A percentile compares a stretch with the other conserved stretches of the same genome.
Conservation (phyloP, 2,797 vertebrate genomes). For the Sebastes cheni region DNA sequence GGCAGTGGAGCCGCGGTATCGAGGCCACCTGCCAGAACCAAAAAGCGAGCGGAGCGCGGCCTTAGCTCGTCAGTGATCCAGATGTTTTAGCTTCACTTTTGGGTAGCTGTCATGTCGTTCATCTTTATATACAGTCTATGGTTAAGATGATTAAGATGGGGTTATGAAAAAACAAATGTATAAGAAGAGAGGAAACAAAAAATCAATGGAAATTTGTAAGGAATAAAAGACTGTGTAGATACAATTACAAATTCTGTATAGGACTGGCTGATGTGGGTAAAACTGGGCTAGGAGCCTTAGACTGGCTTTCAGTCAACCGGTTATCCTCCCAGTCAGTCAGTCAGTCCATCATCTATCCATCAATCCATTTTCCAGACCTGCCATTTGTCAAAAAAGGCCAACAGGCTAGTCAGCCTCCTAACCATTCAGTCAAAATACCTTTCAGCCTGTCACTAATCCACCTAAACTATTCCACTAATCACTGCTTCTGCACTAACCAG, state of each 20-base stretch:
- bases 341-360: slow-evolving; percentile 16
- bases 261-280: not conserved
- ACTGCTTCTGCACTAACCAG: not conserved
- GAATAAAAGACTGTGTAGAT: not conserved
- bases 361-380: not conserved
- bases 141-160: not conserved
- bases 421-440: slow-evolving; percentile 7
- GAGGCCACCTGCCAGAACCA: too few species aligned
- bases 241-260: not conserved
- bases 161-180: not conserved
- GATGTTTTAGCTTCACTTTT: too few species aligned
- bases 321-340: slow-evolving; percentile 7
- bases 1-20: too few species aligned
- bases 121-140: too few species aligned
- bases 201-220: not conserved
- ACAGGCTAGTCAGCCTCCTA: slow-evolving; percentile 2
- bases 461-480: slow-evolving; percentile 4
- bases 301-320: not conserved
- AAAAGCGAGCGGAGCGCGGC: too few species aligned
- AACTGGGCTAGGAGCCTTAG: not conserved
- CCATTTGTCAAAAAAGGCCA: slow-evolving; percentile 22
- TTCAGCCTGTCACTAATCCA: not conserved
- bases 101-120: too few species aligned
- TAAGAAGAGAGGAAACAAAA: not conserved
- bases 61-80: too few species aligned